These are phyloP conservation scores for Drosophila meridiana DNA, from an alignment of 2,888 invertebrate species.

Conservation along the genomic window DNA sequence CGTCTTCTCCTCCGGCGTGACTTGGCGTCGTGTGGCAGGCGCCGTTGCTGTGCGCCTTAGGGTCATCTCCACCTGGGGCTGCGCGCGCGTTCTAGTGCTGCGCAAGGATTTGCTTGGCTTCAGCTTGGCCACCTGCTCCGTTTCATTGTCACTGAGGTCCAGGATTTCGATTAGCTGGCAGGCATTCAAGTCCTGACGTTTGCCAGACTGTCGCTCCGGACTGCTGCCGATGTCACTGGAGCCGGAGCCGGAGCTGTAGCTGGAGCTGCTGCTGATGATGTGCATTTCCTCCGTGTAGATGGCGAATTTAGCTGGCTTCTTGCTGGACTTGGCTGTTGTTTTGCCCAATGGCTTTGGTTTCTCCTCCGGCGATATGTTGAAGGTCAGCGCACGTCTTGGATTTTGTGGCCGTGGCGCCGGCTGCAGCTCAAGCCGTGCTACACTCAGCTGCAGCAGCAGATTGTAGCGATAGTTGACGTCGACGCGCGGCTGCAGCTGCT, in stretches of 20 bases:
- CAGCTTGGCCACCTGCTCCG: not conserved
- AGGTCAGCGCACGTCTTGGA: slow-evolving; percentile 64
- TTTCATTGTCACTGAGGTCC: slow-evolving; percentile 47
- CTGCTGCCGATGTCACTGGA: slow-evolving; percentile 23
- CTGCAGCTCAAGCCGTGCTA: slow-evolving; percentile 51
- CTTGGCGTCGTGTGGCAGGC: slow-evolving; percentile 1
- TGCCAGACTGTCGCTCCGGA: slow-evolving; percentile 14
- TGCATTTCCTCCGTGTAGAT: slow-evolving; percentile 58
- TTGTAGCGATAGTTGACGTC: slow-evolving; percentile 74
- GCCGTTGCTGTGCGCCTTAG: slow-evolving; percentile 21
- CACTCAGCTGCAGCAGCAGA: slow-evolving; percentile 64
- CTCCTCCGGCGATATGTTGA: slow-evolving; percentile 63
- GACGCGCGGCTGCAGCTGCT: slow-evolving; percentile 21
- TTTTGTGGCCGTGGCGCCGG: slow-evolving; percentile 14
- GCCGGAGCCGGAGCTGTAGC: slow-evolving; percentile 1
- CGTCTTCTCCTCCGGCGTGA: slow-evolving; percentile 3
- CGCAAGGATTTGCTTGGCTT: slow-evolving; percentile 20
- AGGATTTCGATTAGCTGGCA: slow-evolving; percentile 61
- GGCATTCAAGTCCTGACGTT: slow-evolving; percentile 48
- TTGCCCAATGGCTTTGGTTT: not conserved
- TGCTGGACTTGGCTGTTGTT: slow-evolving; percentile 7
- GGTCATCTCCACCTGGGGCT: slow-evolving; percentile 13
- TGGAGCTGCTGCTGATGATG: slow-evolving; percentile 6
- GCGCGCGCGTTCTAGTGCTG: slow-evolving; percentile 21
- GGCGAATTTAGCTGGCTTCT: slow-evolving; percentile 30